phyloP scores from a whole-genome alignment of 2,888 invertebrate species.

The Aquatica leii region DNA sequence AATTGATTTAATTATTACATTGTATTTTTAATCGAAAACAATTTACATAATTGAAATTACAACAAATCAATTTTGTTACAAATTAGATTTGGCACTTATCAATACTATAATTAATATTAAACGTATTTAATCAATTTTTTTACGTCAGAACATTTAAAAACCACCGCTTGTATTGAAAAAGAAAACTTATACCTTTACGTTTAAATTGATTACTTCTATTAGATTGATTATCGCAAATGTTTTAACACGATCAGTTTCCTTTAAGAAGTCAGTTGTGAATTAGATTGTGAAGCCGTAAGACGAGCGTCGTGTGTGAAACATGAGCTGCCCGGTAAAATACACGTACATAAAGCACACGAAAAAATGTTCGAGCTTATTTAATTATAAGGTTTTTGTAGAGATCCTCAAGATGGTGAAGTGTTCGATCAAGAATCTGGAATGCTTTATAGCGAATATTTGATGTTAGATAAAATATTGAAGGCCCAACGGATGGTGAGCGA shows the following conservation, averaged over 20 bases:
- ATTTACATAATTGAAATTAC: no score
- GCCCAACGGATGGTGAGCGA: conserved; percentile 85
- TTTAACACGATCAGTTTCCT: conserved; percentile 7
- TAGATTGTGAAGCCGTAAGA: conserved; percentile 44
- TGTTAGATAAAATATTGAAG: conserved; percentile 84
- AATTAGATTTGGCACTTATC: no score
- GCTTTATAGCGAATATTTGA: conserved; percentile 90
- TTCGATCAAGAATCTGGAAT: conserved; percentile 78
- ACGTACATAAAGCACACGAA: conserved; percentile 39
- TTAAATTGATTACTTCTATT: neutral
- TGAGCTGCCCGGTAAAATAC: conserved; percentile 52
- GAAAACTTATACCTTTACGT: no score
- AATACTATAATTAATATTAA: no score
- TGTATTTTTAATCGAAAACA: no score
- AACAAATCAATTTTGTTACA: no score
- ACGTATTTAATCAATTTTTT: no score
- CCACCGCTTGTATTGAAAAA: no score
- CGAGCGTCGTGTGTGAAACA: conserved; percentile 37
- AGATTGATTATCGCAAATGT: conserved; percentile 1
- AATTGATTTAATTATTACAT: no score
- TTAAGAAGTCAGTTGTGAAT: conserved; percentile 39
- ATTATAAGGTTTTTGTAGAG: conserved; percentile 40
- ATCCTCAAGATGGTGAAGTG: conserved; percentile 64
- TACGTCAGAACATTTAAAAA: no score
- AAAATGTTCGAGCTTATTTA: neutral